A percentile compares a stretch with the other conserved stretches of the same genome.
Evolutionary conservation across 35 echinoderm and acorn worm species (phyloP).

Genomic region (Nesometra sesokonis): DNA sequence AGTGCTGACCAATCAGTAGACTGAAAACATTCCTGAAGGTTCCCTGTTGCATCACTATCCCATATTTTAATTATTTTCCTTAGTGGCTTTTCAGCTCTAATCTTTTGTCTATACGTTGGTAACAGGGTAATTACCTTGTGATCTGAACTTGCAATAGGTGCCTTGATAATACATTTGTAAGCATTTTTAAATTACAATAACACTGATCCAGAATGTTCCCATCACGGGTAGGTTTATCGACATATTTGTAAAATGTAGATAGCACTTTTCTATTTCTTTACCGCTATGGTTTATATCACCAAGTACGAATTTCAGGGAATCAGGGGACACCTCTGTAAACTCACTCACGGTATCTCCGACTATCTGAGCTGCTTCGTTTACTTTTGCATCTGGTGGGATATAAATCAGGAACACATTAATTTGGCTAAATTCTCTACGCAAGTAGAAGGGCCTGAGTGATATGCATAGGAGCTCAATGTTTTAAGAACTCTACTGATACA

Average conservation of each 20-base stretch:
- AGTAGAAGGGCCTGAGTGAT: slow-evolving; percentile 28
- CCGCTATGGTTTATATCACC: neutral
- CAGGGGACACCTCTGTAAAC: neutral
- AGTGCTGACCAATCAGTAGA: neutral
- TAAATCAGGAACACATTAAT: slow-evolving; percentile 15
- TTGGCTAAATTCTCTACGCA: slow-evolving; percentile 28
- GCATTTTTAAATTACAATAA: neutral
- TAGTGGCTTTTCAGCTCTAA: neutral
- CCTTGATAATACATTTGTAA: neutral
- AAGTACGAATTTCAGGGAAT: neutral
- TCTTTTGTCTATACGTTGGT: neutral
- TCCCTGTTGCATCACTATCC: neutral
- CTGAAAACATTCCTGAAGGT: neutral
- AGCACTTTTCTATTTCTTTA: neutral
- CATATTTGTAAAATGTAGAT: neutral
- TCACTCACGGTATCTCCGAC: neutral
- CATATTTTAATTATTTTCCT: neutral
- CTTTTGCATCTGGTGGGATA: slow-evolving; percentile 31
- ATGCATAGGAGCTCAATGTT: slow-evolving; percentile 25
- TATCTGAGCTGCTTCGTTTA: neutral
- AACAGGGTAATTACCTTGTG: neutral
- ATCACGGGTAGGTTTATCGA: neutral
- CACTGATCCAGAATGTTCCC: neutral
- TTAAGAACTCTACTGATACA: too few relatives aligned
- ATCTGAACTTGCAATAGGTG: neutral